These are phyloP conservation scores for Valencia hispanica DNA, from an alignment of 2,797 vertebrate species.

Conservation along the genomic window DNA sequence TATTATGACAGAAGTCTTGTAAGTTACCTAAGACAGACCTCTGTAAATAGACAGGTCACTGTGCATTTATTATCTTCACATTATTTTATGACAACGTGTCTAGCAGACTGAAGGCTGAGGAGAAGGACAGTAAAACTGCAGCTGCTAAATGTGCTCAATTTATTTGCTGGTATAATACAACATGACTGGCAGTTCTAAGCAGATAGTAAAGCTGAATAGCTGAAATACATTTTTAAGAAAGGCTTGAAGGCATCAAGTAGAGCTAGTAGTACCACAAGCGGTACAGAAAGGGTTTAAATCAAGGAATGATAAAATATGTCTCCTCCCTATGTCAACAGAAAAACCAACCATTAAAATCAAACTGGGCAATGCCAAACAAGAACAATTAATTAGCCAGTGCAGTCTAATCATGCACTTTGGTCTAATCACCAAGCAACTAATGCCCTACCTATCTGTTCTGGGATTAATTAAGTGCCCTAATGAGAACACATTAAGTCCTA, in stretches of 20 bases:
- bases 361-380: background rate
- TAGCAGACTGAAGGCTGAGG: background rate
- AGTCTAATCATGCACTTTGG: background rate
- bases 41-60: background rate
- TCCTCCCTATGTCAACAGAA: background rate
- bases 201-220: no score
- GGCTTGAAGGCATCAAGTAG: background rate
- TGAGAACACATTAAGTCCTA: background rate
- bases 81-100: background rate
- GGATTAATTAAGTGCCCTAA: slow-evolving; percentile 2
- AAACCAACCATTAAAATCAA: background rate
- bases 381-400: background rate
- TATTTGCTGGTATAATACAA: background rate
- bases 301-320: background rate
- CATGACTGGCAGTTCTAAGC: background rate
- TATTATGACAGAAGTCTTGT: background rate
- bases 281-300: background rate
- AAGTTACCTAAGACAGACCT: background rate
- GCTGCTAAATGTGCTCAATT: background rate
- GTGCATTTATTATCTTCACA: background rate
- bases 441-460: background rate
- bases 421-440: slow-evolving; percentile 4
- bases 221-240: background rate
- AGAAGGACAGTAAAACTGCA: background rate
- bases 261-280: background rate